Evolutionary conservation across 2,888 invertebrate genomes (phyloP).

Genomic region (Atethmia centrago): DNA sequence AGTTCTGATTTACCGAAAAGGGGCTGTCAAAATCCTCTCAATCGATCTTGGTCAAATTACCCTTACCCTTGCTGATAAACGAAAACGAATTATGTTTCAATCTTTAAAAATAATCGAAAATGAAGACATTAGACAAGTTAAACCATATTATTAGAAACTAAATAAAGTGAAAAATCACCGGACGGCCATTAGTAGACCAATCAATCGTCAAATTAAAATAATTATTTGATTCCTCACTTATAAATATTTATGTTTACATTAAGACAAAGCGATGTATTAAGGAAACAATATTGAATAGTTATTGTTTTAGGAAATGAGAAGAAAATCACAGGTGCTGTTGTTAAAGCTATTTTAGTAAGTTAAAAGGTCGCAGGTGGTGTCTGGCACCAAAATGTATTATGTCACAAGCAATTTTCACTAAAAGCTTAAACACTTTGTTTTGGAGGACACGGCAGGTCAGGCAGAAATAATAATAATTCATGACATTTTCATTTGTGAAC

Average conservation of each 20-base stretch:
- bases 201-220: conserved; percentile 44
- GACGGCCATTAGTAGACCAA: conserved; percentile 19
- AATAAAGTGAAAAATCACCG: conserved; percentile 7
- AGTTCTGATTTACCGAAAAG: not conserved
- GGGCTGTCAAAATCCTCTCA: not conserved
- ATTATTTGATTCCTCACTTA: conserved; percentile 30
- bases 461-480: conserved; percentile 32
- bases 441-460: conserved; percentile 12
- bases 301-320: conserved; percentile 35
- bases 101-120: not conserved
- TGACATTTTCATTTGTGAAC: conserved; percentile 29
- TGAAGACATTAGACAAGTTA: not conserved
- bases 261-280: conserved; percentile 24
- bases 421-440: conserved; percentile 24
- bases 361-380: conserved; percentile 33
- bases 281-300: conserved; percentile 26
- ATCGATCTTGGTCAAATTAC: not conserved
- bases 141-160: not conserved
- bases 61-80: not conserved
- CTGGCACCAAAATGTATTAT: conserved; percentile 22
- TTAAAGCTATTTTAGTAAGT: conserved; percentile 12
- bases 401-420: conserved; percentile 33
- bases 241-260: conserved; percentile 20
- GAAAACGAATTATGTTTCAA: not conserved
- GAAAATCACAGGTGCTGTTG: conserved; percentile 22